Base-by-base conservation (phyloP, 2,797 vertebrate genomes). In the Sebastes taczanowskii region DNA sequence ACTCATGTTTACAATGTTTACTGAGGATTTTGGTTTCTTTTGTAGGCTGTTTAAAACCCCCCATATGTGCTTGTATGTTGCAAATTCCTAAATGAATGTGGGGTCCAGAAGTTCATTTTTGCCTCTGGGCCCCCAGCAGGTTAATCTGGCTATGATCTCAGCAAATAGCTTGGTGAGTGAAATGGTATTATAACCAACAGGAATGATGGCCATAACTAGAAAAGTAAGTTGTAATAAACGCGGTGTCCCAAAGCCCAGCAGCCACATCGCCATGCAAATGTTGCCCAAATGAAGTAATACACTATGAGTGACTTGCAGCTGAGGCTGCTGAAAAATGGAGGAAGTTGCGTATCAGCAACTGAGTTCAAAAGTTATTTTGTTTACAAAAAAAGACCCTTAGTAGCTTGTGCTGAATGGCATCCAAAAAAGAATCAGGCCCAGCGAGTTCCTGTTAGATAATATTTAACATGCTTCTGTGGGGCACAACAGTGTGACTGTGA, bases 391-490 rank as follows among this genome's bases (percentile, higher is more conserved):
- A 18, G 9, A 42, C 23, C 8, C 2, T 0, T 16, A 18, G 49
- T 27, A 46, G 20, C 65, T n/a, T 52, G n/a, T n/a, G 9, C 23
- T 66, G 62, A 78, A 27, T 30, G 25, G 10, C 29, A 35, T 74
- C 42, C 29, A 56, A 62, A 66, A 65, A 13, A n/a, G 7, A 27
- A 73, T 60, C 29, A 35, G 22, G 61, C 42, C 30, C 30, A 25
- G 5, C 34, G 38, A 72, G 64, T 30, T 75, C 78, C 67, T 68
- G 71, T 78, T 65, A 13, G 76, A 85, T 70, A 52, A 86, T 80
- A 70, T 89, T 86, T 83, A 81, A 79, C 76, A 58, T 78, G 68
- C n/a, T 29, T 78, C 67, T 65, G 63, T 65, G 81, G 75, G 32
- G 27, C 58, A 30, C 69, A 32, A 16, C 42, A 53, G 42, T 16